Percentiles rank a stretch among this genome's conserved stretches.
Conservation (phyloP, 2,113 vertebrate genomes). For the human (Homo sapiens) region GRCh38 chr9:32869001-32869500, state of each 20-base stretch:
- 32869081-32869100: neutral
- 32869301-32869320: neutral
- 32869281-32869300: neutral
- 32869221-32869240: neutral
- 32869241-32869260: neutral
- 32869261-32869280: neutral
- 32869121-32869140: neutral
- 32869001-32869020: neutral
- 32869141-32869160: neutral
- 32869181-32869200: neutral
- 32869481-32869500: neutral
- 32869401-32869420: neutral
- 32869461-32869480: neutral
- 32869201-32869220: neutral
- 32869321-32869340: neutral
- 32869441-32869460: neutral
- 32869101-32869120: neutral
- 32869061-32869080: neutral
- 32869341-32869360: constrained; percentile 4
- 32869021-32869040: neutral
- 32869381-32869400: neutral
- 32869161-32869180: neutral
- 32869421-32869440: neutral
- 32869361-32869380: neutral
- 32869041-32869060: neutral